Conservation (phyloP, 2,888 invertebrate genomes). For the Dendrolimus pini region DNA sequence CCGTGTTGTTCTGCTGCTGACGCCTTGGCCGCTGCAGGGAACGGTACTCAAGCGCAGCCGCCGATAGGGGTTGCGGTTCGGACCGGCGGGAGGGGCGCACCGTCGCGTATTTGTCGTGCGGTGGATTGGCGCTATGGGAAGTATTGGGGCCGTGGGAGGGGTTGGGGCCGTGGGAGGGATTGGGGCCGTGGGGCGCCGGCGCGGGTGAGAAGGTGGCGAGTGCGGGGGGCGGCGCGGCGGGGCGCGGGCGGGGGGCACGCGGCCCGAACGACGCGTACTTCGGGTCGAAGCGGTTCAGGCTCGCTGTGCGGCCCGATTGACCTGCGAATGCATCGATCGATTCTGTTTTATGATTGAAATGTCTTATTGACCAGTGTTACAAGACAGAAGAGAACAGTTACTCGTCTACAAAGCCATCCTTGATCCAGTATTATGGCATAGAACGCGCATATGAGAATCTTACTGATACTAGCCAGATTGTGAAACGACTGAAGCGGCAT, state of each 20-base stretch:
- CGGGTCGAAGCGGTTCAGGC: slow-evolving; percentile 78
- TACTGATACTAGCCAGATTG: too few relatives aligned
- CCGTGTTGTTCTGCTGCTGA: slow-evolving; percentile 24
- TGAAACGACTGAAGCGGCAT: too few relatives aligned
- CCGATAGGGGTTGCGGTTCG: slow-evolving; percentile 72
- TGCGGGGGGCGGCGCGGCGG: slow-evolving; percentile 51
- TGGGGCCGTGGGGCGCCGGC: slow-evolving; percentile 14
- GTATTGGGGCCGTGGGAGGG: slow-evolving; percentile 8
- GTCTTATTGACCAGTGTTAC: too few relatives aligned
- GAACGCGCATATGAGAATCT: too few relatives aligned
- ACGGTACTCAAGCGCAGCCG: slow-evolving; percentile 75
- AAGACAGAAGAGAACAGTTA: too few relatives aligned
- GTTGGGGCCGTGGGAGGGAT: slow-evolving; percentile 37
- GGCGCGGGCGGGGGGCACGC: slow-evolving; percentile 63
- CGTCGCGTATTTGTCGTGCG: slow-evolving; percentile 47
- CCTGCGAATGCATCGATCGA: slow-evolving; percentile 22
- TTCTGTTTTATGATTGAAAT: too few relatives aligned
- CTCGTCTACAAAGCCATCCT: too few relatives aligned
- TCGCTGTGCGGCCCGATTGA: slow-evolving; percentile 53
- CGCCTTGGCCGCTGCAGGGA: slow-evolving; percentile 74
- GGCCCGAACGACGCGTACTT: slow-evolving; percentile 77
- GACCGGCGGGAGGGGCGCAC: slow-evolving; percentile 55
- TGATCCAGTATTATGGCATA: too few relatives aligned
- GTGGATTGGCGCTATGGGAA: slow-evolving; percentile 20
- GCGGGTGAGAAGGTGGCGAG: slow-evolving; percentile 46